Percentiles rank a stretch among this genome's conserved stretches.
Evolutionary conservation across 2,888 invertebrate genomes (phyloP).

Genomic region (Chrysodeixis includens): DNA sequence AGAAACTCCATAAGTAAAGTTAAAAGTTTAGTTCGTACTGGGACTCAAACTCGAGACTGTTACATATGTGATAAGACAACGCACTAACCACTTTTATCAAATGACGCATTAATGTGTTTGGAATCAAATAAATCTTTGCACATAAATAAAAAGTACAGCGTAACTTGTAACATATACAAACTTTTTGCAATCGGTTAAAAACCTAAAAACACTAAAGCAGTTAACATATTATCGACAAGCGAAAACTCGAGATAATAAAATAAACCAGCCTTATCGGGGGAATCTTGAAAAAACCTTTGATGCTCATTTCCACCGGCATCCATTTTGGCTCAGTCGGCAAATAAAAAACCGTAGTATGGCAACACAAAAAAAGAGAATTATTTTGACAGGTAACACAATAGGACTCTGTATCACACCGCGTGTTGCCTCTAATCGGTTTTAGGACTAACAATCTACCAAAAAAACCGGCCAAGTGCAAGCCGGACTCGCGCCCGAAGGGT

Average conservation of each 20-base stretch:
- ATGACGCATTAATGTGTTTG: too few relatives aligned
- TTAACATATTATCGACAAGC: neutral
- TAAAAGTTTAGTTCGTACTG: too few relatives aligned
- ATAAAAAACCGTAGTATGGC: neutral
- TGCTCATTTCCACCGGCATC: neutral
- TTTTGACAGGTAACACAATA: slow-evolving; percentile 44
- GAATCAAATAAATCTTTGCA: too few relatives aligned
- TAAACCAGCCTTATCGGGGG: neutral
- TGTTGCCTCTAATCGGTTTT: slow-evolving; percentile 5
- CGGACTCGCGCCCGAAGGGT: too few relatives aligned
- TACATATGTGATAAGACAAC: too few relatives aligned
- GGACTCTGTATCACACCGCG: neutral
- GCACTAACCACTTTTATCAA: too few relatives aligned
- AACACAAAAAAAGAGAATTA: slow-evolving; percentile 31
- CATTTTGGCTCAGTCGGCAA: slow-evolving; percentile 12
- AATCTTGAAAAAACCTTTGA: neutral
- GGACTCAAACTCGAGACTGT: too few relatives aligned
- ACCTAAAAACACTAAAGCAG: neutral
- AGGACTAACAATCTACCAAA: neutral
- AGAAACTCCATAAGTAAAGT: too few relatives aligned
- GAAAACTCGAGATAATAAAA: slow-evolving; percentile 6
- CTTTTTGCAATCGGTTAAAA: neutral
- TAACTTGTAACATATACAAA: too few relatives aligned
- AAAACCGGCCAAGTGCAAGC: too few relatives aligned
- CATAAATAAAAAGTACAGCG: too few relatives aligned